phyloP scores from a whole-genome alignment of 2,888 invertebrate genomes.

The Bellardia bayeri region DNA sequence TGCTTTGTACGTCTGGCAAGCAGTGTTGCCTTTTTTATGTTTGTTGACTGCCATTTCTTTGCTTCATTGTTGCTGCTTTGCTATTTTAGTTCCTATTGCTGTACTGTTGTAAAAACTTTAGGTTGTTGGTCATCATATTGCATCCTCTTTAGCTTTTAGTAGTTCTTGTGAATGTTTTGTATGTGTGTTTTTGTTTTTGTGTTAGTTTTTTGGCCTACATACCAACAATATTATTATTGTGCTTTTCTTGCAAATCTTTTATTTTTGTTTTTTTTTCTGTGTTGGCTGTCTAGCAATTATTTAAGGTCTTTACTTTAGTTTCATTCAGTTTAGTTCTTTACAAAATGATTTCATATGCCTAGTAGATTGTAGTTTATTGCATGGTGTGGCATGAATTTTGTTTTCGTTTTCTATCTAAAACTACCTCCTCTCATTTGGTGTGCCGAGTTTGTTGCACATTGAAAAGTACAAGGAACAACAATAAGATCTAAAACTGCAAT shows the following conservation, averaged over 20 bases:
- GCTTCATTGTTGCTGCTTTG: conserved; percentile 11
- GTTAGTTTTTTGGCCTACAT: conserved; percentile 58
- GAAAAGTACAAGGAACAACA: not conserved
- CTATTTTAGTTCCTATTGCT: not conserved
- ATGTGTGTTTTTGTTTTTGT: not conserved
- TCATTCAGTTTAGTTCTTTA: conserved; percentile 32
- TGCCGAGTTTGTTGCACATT: conserved; percentile 15
- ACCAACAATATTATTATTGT: conserved; percentile 39
- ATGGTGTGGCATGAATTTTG: conserved; percentile 27
- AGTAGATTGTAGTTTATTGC: conserved; percentile 48
- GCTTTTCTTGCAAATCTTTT: conserved; percentile 18
- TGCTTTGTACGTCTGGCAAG: not conserved
- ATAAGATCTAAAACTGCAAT: not conserved
- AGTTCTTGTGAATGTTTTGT: conserved; percentile 21
- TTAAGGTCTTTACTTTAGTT: conserved; percentile 54
- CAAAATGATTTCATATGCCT: conserved; percentile 45
- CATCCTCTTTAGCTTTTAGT: conserved; percentile 48
- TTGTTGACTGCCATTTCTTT: conserved; percentile 32
- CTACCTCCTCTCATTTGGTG: conserved; percentile 30
- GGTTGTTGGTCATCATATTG: conserved; percentile 59
- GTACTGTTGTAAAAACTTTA: conserved; percentile 1
- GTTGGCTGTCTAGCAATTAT: conserved; percentile 33
- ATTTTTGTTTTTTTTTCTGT: conserved; percentile 10
- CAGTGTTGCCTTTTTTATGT: conserved; percentile 48
- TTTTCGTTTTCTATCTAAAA: conserved; percentile 2